Evolutionary conservation across 2,797 vertebrate genomes (phyloP).

Genomic region (Parotocinclus haroldoi): DNA sequence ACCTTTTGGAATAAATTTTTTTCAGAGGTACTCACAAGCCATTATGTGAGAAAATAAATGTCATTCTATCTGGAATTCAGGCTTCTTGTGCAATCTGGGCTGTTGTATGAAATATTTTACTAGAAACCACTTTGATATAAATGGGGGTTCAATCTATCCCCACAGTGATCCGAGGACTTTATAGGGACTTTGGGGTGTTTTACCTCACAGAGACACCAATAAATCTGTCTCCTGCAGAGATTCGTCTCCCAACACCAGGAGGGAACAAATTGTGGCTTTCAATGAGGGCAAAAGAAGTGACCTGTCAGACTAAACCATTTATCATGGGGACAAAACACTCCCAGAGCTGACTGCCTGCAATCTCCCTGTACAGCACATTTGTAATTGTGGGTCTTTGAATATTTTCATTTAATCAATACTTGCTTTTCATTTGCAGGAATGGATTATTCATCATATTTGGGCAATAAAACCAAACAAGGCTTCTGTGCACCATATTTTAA

Average conservation of each 20-base stretch:
- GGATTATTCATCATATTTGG: slow-evolving; percentile 9
- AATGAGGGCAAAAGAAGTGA: slow-evolving; percentile 74
- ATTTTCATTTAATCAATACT: slow-evolving; percentile 72
- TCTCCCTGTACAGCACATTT: slow-evolving; percentile 83
- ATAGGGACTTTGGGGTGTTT: slow-evolving; percentile 75
- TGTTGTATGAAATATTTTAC: slow-evolving; percentile 65
- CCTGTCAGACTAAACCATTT: slow-evolving; percentile 84
- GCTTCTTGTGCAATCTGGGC: slow-evolving; percentile 21
- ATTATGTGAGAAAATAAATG: slow-evolving; percentile 38
- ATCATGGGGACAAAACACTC: slow-evolving; percentile 90
- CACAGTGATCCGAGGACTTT: slow-evolving; percentile 72
- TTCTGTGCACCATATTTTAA: background rate
- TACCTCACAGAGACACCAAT: slow-evolving; percentile 78
- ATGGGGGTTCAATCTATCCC: slow-evolving; percentile 74
- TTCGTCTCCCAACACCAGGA: slow-evolving; percentile 78
- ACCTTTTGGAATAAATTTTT: slow-evolving; percentile 47
- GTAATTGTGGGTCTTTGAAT: slow-evolving; percentile 69
- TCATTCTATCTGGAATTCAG: slow-evolving; percentile 33
- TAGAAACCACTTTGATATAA: slow-evolving; percentile 69
- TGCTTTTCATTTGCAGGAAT: slow-evolving; percentile 54
- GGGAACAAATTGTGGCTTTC: slow-evolving; percentile 90
- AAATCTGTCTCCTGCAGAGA: slow-evolving; percentile 90
- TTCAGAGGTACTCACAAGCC: slow-evolving; percentile 26
- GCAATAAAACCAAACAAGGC: background rate
- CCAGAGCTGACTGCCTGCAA: slow-evolving; percentile 78